These are phyloP conservation scores for Acromyrmex echinatior DNA, from an alignment of 1,140 invertebrate species.

Conservation along the genomic window DNA sequence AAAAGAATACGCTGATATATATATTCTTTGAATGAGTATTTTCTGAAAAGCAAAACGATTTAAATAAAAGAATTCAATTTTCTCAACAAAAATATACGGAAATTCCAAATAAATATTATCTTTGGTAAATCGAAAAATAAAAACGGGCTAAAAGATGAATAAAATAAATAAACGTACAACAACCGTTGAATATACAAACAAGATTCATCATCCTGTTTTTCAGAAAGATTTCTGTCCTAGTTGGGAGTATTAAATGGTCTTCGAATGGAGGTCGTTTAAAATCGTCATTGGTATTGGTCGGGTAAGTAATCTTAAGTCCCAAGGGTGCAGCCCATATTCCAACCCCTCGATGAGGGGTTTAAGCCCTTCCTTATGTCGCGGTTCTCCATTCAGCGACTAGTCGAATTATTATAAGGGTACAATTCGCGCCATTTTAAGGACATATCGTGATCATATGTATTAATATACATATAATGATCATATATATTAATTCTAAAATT, in stretches of 20 bases:
- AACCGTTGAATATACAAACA: not conserved
- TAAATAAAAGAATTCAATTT: not conserved
- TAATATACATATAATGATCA: not conserved
- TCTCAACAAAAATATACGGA: not conserved
- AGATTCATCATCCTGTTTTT: not conserved
- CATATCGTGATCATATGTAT: not conserved
- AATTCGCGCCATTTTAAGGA: conserved; percentile 48
- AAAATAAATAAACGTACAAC: no score
- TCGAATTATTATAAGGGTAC: conserved; percentile 23
- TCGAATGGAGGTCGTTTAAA: conserved; percentile 6
- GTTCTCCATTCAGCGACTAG: conserved; percentile 2
- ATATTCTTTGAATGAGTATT: not conserved
- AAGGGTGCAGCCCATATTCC: conserved; percentile 58
- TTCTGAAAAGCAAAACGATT: not conserved
- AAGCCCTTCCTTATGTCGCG: conserved; percentile 12
- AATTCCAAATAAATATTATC: no score
- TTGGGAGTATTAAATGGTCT: not conserved
- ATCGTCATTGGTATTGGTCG: conserved; percentile 67
- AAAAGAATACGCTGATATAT: not conserved
- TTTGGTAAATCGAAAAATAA: not conserved
- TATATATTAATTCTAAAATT: not conserved
- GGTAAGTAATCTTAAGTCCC: conserved; percentile 37
- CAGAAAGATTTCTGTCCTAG: conserved; percentile 13
- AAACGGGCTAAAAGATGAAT: not conserved
- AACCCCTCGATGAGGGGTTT: conserved; percentile 25